Percentiles rank a stretch among this genome's conserved stretches.
These are phyloP conservation scores for Athalia rosae DNA, from an alignment of 2,888 invertebrate species.

Conservation along the genomic window DNA sequence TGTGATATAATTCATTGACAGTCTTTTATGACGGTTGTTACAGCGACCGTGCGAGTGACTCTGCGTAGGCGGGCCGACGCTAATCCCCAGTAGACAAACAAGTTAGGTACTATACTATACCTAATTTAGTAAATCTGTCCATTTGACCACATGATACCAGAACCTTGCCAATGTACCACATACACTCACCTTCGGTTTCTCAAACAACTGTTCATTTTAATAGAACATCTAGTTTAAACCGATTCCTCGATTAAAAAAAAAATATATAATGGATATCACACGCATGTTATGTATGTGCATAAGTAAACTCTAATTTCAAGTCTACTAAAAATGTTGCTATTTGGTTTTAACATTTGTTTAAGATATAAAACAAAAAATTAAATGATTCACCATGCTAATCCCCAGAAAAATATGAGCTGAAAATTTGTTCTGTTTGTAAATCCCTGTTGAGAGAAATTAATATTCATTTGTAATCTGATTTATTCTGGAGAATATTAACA, in stretches of 20 bases:
- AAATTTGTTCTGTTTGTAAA: constrained; percentile 40
- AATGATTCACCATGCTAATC: constrained; percentile 50
- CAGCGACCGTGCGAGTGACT: constrained; percentile 93
- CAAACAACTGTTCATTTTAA: constrained; percentile 50
- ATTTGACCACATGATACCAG: constrained; percentile 44
- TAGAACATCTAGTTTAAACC: constrained; percentile 27
- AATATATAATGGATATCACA: constrained; percentile 7
- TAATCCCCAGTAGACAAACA: constrained; percentile 72
- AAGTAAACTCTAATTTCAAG: not conserved
- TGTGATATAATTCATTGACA: constrained; percentile 62
- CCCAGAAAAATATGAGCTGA: constrained; percentile 53
- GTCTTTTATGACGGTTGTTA: constrained; percentile 79
- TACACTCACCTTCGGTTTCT: constrained; percentile 49
- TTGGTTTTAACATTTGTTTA: constrained; percentile 46
- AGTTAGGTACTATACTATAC: constrained; percentile 69
- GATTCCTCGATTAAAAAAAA: constrained; percentile 6
- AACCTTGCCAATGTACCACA: constrained; percentile 48
- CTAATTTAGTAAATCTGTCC: constrained; percentile 57
- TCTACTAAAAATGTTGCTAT: constrained; percentile 5
- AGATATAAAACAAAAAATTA: constrained; percentile 47
- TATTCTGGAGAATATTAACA: constrained; percentile 48
- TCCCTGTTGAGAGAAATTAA: constrained; percentile 29
- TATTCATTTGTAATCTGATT: constrained; percentile 50
- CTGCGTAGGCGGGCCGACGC: constrained; percentile 86
- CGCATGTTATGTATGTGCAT: not conserved